Evolutionary conservation across 2,797 vertebrate genomes (phyloP), one percentile per base, ranked within the genome.

Genomic region (Crocodylus rhombifer): DNA sequence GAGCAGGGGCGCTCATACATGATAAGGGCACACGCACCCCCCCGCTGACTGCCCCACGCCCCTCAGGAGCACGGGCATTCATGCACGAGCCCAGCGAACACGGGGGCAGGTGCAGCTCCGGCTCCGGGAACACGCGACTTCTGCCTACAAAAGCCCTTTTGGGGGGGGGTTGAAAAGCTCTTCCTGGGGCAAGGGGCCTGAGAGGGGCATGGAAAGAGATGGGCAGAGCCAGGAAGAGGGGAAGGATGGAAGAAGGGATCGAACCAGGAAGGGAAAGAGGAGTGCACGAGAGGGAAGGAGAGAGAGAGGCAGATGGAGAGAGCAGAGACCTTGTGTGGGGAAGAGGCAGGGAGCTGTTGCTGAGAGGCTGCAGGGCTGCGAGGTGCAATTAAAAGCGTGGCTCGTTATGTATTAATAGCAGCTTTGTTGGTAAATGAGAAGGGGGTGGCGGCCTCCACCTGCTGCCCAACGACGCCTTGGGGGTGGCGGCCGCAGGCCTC

Each of bases 321-420:
- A 25, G 17, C 16, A 30, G 74, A 55, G 55, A 23, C 51, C 58
- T 8, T 13, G 11, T 21, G 61, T 61, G 57, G 73, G 28, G 15
- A 25, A n/a, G 33, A 79, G 28, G 36, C n/a, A 51, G 80, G 84
- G 16, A 82, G 76, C 88, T 87, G 86, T 89, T 96, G 76, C 87
- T 14, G 86, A 69, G 21, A 33, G 16, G 86, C 79, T 93, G 79
- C 74, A 13, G 69, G 88, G 84, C 82, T 84, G 92, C 82, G 75
- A 86, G 73, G 26, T 91, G 88, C 95, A 94, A 95, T 96, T 93
- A 97, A 89, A 78, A 88, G 58, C 1, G 2, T 61, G 79, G 26
- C 7, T 81, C 81, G 90, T 96, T 84, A 95, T 80, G 96, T 96
- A 96, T 97, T 97, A 89, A 97, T 93, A 80, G 74, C 83, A 88